Evolutionary conservation across 1,140 invertebrate genomes (phyloP).

Genomic region (Macrosteles quadrilineatus): DNA sequence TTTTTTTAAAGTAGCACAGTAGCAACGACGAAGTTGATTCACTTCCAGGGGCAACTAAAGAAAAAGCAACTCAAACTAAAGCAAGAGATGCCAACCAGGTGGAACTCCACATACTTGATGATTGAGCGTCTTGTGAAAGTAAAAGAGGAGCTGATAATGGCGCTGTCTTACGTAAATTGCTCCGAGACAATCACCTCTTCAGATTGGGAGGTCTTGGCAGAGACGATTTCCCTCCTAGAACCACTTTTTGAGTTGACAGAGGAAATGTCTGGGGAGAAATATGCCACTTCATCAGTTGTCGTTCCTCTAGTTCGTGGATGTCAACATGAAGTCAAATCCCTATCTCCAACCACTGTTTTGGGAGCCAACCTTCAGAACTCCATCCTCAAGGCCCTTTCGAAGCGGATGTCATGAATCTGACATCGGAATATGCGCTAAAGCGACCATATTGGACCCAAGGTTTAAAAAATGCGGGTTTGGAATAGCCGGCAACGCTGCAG

Average conservation of each 20-base stretch:
- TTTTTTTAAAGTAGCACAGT: conserved; percentile 24
- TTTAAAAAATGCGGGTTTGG: too few species aligned
- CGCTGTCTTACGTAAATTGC: conserved; percentile 9
- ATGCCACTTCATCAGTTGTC: neutral
- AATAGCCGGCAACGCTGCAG: neutral
- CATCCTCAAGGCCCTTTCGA: neutral
- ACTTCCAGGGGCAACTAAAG: neutral
- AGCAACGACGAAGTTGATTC: neutral
- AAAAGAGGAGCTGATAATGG: neutral
- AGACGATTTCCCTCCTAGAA: neutral
- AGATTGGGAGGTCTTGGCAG: conserved; percentile 8
- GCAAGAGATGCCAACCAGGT: conserved; percentile 6
- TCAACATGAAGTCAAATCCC: neutral
- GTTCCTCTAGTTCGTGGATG: neutral
- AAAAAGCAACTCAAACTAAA: neutral
- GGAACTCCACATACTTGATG: conserved; percentile 19
- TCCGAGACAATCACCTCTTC: neutral
- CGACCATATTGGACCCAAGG: too few species aligned
- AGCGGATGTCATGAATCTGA: neutral
- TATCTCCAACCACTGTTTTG: neutral
- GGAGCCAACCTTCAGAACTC: neutral
- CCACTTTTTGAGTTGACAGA: neutral
- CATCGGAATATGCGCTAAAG: neutral
- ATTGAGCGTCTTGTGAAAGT: conserved; percentile 6
- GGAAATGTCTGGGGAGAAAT: conserved; percentile 4